phyloP scores from a whole-genome alignment of 2,113 vertebrate species.

The Nesoenas mayeri region DNA sequence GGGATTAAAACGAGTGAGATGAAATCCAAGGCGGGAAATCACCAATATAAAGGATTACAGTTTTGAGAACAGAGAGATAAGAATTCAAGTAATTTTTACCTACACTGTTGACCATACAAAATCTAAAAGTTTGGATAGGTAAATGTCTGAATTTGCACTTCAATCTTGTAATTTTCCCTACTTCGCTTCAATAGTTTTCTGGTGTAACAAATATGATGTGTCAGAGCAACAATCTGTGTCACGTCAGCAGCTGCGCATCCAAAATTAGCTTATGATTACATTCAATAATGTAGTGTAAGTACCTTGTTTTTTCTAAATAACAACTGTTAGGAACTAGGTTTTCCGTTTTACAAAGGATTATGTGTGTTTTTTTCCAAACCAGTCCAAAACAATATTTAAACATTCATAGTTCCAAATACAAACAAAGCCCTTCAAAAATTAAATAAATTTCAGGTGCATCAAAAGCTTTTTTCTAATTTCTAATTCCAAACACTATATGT shows the following conservation, averaged over 20 bases:
- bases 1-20: neutral
- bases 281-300: neutral
- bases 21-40: neutral
- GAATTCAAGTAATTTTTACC: neutral
- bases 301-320: neutral
- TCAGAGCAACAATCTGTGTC: neutral
- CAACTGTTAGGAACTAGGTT: neutral
- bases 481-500: neutral
- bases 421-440: neutral
- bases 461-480: neutral
- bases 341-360: neutral
- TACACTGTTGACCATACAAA: neutral
- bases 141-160: neutral
- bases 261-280: neutral
- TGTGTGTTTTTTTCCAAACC: neutral
- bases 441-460: neutral
- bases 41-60: neutral
- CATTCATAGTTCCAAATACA: neutral
- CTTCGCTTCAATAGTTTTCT: neutral
- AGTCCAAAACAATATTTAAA: neutral
- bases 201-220: neutral
- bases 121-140: neutral
- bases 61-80: neutral
- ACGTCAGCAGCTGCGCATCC: neutral
- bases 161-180: neutral